These are phyloP conservation scores for Ctenicera cuprea DNA, from an alignment of 2,888 invertebrate genomes.

Conservation along the genomic window DNA sequence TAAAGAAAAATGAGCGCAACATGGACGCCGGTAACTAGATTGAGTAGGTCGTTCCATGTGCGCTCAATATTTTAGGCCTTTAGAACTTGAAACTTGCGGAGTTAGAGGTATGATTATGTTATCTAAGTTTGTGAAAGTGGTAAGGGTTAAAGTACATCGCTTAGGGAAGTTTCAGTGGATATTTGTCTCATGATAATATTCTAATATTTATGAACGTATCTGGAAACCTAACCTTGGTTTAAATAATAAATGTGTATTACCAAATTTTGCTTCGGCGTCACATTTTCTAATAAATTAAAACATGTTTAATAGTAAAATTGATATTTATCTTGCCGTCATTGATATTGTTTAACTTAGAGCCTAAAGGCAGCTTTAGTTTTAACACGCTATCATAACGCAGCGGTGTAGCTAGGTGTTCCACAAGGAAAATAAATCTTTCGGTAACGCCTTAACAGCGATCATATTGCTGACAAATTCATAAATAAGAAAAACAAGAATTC, in stretches of 20 bases:
- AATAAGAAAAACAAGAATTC: constrained; percentile 23
- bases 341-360: no score
- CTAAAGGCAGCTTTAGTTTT: neutral
- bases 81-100: constrained; percentile 3
- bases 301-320: no score
- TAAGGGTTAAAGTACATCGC: constrained; percentile 16
- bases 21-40: neutral
- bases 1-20: no score
- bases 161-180: constrained; percentile 17
- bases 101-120: constrained; percentile 29
- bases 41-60: constrained; percentile 13
- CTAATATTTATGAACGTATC: constrained; percentile 17
- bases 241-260: no score
- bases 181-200: constrained; percentile 7
- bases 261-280: no score
- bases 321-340: no score
- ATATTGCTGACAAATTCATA: constrained; percentile 31
- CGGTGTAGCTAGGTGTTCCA: no score
- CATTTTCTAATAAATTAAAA: no score
- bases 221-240: no score
- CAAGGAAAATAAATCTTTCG: constrained; percentile 20
- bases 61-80: constrained; percentile 2
- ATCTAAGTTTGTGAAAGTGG: constrained; percentile 24
- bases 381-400: constrained; percentile 10
- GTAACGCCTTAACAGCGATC: constrained; percentile 27